Evolutionary conservation across 1,140 invertebrate genomes (phyloP), one percentile per base, ranked within the genome.

Genomic region (Drosophila orosa): DNA sequence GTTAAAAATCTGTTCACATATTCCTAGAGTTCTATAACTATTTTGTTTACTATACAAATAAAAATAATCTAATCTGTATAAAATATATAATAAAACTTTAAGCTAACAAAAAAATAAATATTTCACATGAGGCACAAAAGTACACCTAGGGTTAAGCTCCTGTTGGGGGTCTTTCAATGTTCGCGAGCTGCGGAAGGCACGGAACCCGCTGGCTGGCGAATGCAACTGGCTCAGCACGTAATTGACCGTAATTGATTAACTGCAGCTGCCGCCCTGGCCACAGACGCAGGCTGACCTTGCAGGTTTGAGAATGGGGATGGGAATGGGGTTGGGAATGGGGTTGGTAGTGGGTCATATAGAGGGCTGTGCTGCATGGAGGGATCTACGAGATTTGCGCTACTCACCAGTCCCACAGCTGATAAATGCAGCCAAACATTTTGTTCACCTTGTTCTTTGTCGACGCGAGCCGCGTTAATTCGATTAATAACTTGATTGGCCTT

Each of bases 351-450:
- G 29, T 58, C n/a, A 29, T 12, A 13, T 13, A n/a, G 37, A 12
- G 15, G 29, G 27, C 1, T 10, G 8, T 9, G 1, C 5, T 42
- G 19, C 40, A 22, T 15, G 19, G 31, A 6, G 33, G 61, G 27
- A 66, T 52, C 65, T 35, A 52, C 35, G 35, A 66, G 63, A 67
- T 67, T 62, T 76, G 29, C 45, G 15, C 42, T 81, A 93, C 93
- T 94, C 92, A 95, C 94, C 94, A 95, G 83, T 95, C 94, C 93
- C 94, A 94, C 72, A 95, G 93, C 84, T 95, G 94, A 93, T 94
- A 95, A 66, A 95, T 93, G 91, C 94, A 95, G 78, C 94, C 93
- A 80, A 95, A 95, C 94, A 95, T 95, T 74, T 63, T 81, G n/a
- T 55, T 31, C 50, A 35, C 35, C 66, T 91, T 92, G 61, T 73